Conservation (phyloP, 1,140 invertebrate species). For the Metaphire vulgaris region DNA sequence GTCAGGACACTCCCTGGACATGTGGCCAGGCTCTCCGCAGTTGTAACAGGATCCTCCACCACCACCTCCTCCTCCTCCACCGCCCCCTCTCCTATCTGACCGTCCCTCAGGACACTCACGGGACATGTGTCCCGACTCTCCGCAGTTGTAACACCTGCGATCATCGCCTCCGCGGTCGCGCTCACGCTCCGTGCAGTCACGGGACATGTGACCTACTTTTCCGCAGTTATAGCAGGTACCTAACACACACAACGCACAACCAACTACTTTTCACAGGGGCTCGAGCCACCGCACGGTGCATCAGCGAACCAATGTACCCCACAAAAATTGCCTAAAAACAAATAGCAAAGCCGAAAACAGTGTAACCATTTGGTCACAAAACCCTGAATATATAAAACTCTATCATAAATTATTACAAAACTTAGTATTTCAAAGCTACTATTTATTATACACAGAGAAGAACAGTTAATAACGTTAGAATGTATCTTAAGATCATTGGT, state of each 20-base stretch:
- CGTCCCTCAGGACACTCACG: slow-evolving; percentile 66
- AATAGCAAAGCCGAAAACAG: not conserved
- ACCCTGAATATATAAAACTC: too few species aligned
- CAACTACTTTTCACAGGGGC: slow-evolving; percentile 7
- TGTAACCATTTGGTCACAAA: too few species aligned
- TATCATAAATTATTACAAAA: too few species aligned
- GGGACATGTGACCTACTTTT: slow-evolving; percentile 27
- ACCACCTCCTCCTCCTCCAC: slow-evolving; percentile 22
- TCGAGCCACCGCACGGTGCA: not conserved
- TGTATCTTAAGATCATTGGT: too few species aligned
- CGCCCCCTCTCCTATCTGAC: slow-evolving; percentile 16
- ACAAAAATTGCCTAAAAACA: not conserved
- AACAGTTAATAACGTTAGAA: too few species aligned
- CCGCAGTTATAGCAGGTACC: slow-evolving; percentile 30
- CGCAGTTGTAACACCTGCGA: slow-evolving; percentile 69
- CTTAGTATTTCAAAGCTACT: too few species aligned
- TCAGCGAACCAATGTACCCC: not conserved
- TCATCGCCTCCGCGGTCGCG: slow-evolving; percentile 21
- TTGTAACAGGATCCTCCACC: slow-evolving; percentile 34
- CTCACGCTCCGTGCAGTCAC: slow-evolving; percentile 30
- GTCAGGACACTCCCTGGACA: slow-evolving; percentile 42
- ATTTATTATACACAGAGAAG: too few species aligned
- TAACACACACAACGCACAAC: slow-evolving; percentile 24
- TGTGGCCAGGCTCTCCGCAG: slow-evolving; percentile 41
- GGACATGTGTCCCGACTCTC: slow-evolving; percentile 80